phyloP scores from a whole-genome alignment of 2,888 invertebrate species.

The Agriopis aurantiaria region DNA sequence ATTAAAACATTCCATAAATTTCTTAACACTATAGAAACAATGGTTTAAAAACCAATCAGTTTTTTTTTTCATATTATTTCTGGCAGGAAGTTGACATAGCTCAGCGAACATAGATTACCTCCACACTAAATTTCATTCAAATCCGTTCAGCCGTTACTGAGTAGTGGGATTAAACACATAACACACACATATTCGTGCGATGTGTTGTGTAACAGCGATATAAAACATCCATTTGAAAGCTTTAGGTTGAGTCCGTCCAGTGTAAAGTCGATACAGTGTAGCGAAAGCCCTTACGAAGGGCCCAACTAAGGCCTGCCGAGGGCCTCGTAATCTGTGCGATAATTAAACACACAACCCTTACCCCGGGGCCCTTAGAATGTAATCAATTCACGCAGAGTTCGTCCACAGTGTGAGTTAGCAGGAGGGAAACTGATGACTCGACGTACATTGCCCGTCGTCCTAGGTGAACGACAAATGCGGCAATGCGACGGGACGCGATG shows the following conservation, averaged over 20 bases:
- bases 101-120: too few relatives aligned
- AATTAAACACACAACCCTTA: conserved; percentile 41
- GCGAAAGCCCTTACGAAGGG: conserved; percentile 19
- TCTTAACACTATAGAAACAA: too few relatives aligned
- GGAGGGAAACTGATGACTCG: conserved; percentile 11
- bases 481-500: too few relatives aligned
- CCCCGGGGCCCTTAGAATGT: conserved; percentile 25
- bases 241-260: neutral
- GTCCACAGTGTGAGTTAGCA: conserved; percentile 2
- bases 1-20: too few relatives aligned
- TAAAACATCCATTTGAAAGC: neutral
- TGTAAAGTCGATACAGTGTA: conserved; percentile 7
- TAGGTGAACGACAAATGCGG: too few relatives aligned
- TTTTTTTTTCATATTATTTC: too few relatives aligned
- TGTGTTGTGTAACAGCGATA: neutral
- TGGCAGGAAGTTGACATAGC: too few relatives aligned
- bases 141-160: too few relatives aligned
- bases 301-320: conserved; percentile 30
- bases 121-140: too few relatives aligned
- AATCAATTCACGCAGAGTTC: conserved; percentile 23
- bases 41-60: too few relatives aligned
- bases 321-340: conserved; percentile 35
- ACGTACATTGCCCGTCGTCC: neutral
- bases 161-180: too few relatives aligned
- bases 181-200: too few relatives aligned